Percentiles rank a stretch among this genome's conserved stretches.
phyloP scores from a whole-genome alignment of 2,113 vertebrate species.

The Ceratotherium simum region DNA sequence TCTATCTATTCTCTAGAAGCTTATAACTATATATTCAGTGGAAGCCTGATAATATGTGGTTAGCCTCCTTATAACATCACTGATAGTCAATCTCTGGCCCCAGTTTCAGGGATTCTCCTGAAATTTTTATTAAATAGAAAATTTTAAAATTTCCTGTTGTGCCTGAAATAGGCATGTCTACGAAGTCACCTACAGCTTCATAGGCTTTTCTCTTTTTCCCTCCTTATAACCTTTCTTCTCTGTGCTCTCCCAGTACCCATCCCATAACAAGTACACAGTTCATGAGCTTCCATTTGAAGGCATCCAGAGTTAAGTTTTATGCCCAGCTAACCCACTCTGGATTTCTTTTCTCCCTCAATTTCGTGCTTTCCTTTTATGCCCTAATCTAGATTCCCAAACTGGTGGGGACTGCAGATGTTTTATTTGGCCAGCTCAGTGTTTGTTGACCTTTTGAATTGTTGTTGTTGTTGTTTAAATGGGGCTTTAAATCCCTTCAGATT shows the following conservation, averaged over 20 bases:
- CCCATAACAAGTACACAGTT: not conserved
- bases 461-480: not conserved
- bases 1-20: not conserved
- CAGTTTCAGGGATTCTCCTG: not conserved
- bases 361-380: not conserved
- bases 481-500: constrained; percentile 4
- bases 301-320: not conserved
- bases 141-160: not conserved
- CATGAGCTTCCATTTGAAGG: not conserved
- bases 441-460: not conserved
- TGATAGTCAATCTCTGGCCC: not conserved
- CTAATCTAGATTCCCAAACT: not conserved
- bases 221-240: not conserved
- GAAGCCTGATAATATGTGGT: not conserved
- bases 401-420: not conserved
- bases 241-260: not conserved
- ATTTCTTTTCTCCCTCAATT: not conserved
- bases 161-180: not conserved
- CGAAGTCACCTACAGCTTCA: not conserved
- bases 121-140: constrained; percentile 20
- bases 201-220: not conserved
- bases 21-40: not conserved
- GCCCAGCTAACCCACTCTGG: not conserved
- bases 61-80: not conserved
- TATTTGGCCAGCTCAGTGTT: not conserved